These are phyloP conservation scores for Spondyliosoma cantharus DNA, from an alignment of 2,797 vertebrate species.

Conservation along the genomic window DNA sequence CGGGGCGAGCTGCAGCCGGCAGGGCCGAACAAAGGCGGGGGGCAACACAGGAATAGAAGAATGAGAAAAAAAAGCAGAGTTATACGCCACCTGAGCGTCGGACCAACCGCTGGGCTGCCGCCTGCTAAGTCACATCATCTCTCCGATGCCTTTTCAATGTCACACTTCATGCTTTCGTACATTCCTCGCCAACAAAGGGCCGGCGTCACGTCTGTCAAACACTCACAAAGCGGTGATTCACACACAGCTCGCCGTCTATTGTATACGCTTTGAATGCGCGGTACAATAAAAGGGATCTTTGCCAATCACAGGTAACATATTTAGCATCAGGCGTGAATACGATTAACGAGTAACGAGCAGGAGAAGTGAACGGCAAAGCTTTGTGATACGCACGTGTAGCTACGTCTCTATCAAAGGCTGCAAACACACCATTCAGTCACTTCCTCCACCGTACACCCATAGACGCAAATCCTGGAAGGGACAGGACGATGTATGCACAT, in stretches of 20 bases:
- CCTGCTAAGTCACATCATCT: slow-evolving; percentile 64
- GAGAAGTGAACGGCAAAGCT: not conserved
- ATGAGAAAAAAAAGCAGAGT: slow-evolving; percentile 35
- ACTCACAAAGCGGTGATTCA: slow-evolving; percentile 9
- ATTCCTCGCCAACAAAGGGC: slow-evolving; percentile 31
- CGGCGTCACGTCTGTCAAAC: slow-evolving; percentile 29
- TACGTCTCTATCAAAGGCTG: not conserved
- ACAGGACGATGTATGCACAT: too few species aligned
- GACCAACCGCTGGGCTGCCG: slow-evolving; percentile 37
- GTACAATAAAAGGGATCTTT: not conserved
- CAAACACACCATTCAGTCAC: not conserved
- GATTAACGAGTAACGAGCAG: slow-evolving; percentile 3
- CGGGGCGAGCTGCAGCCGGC: slow-evolving; percentile 46
- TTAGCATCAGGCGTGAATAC: slow-evolving; percentile 14
- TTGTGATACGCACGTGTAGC: not conserved
- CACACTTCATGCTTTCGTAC: slow-evolving; percentile 70
- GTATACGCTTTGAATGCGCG: not conserved
- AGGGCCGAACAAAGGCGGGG: slow-evolving; percentile 50
- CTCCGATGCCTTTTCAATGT: slow-evolving; percentile 70
- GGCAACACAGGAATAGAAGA: slow-evolving; percentile 58
- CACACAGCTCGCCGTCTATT: not conserved
- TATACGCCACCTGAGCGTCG: slow-evolving; percentile 49
- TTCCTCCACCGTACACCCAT: too few species aligned
- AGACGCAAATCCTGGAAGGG: too few species aligned
- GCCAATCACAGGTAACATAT: slow-evolving; percentile 23